Evolutionary conservation across 2,888 invertebrate genomes (phyloP), one percentile per base, ranked within the genome.

Genomic region (Campoletis raptor): DNA sequence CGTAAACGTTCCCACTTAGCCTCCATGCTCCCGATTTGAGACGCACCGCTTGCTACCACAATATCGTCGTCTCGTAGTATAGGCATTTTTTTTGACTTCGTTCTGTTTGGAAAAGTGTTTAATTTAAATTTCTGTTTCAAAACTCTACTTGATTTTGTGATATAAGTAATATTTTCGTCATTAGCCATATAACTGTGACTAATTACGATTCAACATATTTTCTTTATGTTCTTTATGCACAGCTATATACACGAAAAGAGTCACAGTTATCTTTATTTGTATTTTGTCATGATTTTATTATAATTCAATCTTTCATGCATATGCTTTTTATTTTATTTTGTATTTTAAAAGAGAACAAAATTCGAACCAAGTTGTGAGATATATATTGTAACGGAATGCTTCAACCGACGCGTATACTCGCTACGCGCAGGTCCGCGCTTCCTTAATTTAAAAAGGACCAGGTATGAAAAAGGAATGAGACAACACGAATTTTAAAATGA

Each of bases 121-220:
- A 42, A 12, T 40, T 69, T 69, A 42, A 69, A 42, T 12, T 24
- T 69, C 10, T 42, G 21, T 69, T 45, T 69, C 12, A 45, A 3
- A 18, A 69, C 24, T 10, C 69, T n/a, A 40, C 69, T 45, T 1
- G 69, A 45, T 69, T 69, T 45, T 15, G 69, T 69, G 24, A 69
- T 24, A 45, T 69, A 45, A 7, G 18, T 21, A 6, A 4, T 42
- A 40, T 24, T 21, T 8, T 21, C 12, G 21, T 42, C 40, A 42
- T 69, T 42, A 4, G 66, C 66, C 66, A 66, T 66, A 18, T 54
- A 54, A 54, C 21, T 54, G 21, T 54, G 54, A 21, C 21, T 54
- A 54, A 21, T 54, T 5, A n/a, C 7, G 7, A 52, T 52, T n/a
- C 10, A n/a, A 52, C 18, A 52, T 52, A 18, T 52, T 52, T 52